These are phyloP conservation scores for Druon quercuslanigerum DNA, from an alignment of 1,140 invertebrate genomes.

Conservation along the genomic window DNA sequence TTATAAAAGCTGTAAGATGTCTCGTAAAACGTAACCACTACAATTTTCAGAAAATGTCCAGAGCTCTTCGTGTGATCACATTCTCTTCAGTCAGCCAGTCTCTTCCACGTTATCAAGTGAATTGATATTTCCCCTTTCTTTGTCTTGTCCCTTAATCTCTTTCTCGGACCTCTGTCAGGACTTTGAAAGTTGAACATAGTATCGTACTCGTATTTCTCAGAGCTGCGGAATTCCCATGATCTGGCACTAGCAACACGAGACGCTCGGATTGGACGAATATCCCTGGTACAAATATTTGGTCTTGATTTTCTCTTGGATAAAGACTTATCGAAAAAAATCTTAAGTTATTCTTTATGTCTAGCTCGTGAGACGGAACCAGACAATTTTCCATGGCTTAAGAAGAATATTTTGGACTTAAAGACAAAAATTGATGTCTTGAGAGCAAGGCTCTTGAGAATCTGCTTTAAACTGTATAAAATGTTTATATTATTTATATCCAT, in stretches of 20 bases:
- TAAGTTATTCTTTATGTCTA: no score
- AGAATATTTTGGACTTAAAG: no score
- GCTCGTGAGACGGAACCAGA: no score
- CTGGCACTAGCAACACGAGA: no score
- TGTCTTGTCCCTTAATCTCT: not conserved
- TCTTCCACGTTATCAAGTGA: not conserved
- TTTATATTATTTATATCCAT: no score
- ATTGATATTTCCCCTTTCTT: slow-evolving; percentile 10
- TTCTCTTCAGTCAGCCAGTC: not conserved
- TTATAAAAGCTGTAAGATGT: not conserved
- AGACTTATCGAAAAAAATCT: no score
- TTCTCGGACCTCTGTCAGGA: not conserved
- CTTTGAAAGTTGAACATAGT: not conserved
- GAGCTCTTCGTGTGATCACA: slow-evolving; percentile 5
- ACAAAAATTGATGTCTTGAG: no score
- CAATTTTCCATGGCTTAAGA: no score
- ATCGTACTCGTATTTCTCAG: not conserved
- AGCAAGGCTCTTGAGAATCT: no score
- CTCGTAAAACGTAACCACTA: not conserved
- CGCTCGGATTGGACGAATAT: not conserved
- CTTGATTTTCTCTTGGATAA: no score
- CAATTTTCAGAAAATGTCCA: slow-evolving; percentile 9
- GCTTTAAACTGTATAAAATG: no score
- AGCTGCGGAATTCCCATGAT: not conserved
- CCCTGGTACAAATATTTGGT: no score